A percentile compares a stretch with the other conserved stretches of the same genome.
phyloP scores from a whole-genome alignment of 2,797 vertebrate genomes.

The Falco naumanni region DNA sequence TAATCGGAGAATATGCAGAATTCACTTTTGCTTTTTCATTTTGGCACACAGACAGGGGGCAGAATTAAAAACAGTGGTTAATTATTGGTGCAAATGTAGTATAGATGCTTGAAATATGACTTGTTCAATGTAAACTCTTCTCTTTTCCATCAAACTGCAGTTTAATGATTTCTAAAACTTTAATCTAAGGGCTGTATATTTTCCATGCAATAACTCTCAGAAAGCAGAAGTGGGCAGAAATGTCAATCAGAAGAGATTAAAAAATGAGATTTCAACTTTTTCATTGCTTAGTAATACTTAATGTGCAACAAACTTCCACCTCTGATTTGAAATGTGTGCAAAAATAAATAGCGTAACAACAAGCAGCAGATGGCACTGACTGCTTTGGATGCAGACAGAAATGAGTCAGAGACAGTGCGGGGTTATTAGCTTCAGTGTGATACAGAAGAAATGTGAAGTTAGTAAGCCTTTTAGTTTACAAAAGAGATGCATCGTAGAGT shows the following conservation, averaged over 20 bases:
- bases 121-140: not conserved
- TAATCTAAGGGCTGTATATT: not conserved
- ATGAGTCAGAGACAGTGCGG: not conserved
- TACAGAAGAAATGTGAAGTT: not conserved
- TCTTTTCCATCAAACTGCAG: not conserved
- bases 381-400: not conserved
- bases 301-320: not conserved
- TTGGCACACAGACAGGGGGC: not conserved
- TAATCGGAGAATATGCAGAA: not conserved
- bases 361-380: not conserved
- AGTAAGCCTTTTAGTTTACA: not conserved
- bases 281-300: not conserved
- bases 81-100: not conserved
- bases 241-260: not conserved
- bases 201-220: not conserved
- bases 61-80: not conserved
- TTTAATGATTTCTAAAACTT: not conserved
- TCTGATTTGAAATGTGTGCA: not conserved
- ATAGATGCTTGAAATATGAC: not conserved
- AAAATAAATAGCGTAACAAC: not conserved
- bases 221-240: not conserved
- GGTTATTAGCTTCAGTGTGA: not conserved
- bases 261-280: not conserved
- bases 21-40: not conserved
- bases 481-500: not conserved